Base-by-base conservation (phyloP, 2,888 invertebrate species). In the Augiades crinisus region DNA sequence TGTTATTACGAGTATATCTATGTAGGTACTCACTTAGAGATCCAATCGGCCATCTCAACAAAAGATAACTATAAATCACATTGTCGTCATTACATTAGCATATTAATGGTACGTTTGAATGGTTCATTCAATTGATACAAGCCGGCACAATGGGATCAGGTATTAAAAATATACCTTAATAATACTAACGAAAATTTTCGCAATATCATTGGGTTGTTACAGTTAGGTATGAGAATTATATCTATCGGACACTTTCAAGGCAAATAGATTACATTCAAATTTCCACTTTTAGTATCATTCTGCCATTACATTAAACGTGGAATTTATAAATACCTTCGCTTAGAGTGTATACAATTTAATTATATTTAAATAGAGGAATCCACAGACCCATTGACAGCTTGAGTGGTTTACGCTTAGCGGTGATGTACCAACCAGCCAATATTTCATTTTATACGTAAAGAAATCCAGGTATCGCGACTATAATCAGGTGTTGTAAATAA, bases 101-200 rank as follows among this genome's bases (percentile, higher is more conserved):
- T 51, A 51, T 51, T 51, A 51, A 51, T 51, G 50, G 50, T 51
- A 51, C 50, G 31, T 51, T 51, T 44, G 43, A 51, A 51, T 51
- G 44, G 50, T 30, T 51, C 44, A 44, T 51, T 51, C 44, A 44
- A 50, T 50, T 51, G 44, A 36, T 43, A 37, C 37, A 44, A 8
- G 46, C 17, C 36, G 27, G 24, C 16, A 44, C 50, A 51, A 51
- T 44, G 44, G 44, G 36, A 10, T 10, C 16, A 27, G 36, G 16
- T 50, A 50, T 50, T 36, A 43, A 43, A 50, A 50, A 30, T n/a
- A 24, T 27, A 34, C 14, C 36, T 22, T 30, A 27, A 14, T 50
- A 36, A 30, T 27, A 34, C 27, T 36, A 2, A 43, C 6, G 19
- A 34, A 19, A 31, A 17, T 34, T 49, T 27, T 34, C 34, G 36